Conservation (phyloP, 1,140 invertebrate species). For the Gryllus bimaculatus region DNA sequence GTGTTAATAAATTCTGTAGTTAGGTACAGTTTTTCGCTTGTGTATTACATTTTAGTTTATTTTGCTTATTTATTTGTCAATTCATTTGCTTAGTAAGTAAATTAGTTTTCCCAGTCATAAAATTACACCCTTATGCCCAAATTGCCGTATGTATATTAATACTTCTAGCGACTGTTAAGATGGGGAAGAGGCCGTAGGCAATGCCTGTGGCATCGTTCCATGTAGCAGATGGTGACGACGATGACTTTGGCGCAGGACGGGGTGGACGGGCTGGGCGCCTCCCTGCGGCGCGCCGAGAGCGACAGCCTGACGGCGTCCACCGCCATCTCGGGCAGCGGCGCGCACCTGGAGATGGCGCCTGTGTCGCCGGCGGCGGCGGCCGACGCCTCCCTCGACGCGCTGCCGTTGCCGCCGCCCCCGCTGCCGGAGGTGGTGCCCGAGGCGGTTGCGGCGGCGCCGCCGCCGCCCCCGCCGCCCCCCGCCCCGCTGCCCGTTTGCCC, state of each 20-base stretch:
- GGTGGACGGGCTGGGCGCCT: constrained; percentile 26
- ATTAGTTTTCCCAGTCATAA: too few relatives aligned
- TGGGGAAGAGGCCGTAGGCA: too few relatives aligned
- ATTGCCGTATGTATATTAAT: too few relatives aligned
- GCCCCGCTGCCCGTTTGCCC: constrained; percentile 34
- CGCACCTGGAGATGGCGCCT: constrained; percentile 33
- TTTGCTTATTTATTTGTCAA: too few relatives aligned
- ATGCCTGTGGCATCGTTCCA: too few relatives aligned
- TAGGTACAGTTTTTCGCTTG: too few relatives aligned
- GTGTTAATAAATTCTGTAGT: too few relatives aligned
- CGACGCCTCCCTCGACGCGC: constrained; percentile 22
- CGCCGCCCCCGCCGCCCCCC: constrained; percentile 28
- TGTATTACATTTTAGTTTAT: too few relatives aligned
- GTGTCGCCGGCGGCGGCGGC: constrained; percentile 31
- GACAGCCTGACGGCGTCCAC: constrained; percentile 38
- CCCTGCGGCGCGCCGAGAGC: constrained; percentile 29
- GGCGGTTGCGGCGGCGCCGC: too few relatives aligned
- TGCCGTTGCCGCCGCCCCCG: constrained; percentile 35
- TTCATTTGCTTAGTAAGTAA: too few relatives aligned
- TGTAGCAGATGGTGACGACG: too few relatives aligned
- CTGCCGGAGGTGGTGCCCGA: constrained; percentile 24
- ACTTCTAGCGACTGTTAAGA: constrained; percentile 29
- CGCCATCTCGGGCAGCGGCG: constrained; percentile 35
- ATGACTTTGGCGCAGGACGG: constrained; percentile 24
- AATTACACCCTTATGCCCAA: too few relatives aligned